Evolutionary conservation across 2,797 vertebrate species (phyloP).

Genomic region (Chaetophractus vellerosus): DNA sequence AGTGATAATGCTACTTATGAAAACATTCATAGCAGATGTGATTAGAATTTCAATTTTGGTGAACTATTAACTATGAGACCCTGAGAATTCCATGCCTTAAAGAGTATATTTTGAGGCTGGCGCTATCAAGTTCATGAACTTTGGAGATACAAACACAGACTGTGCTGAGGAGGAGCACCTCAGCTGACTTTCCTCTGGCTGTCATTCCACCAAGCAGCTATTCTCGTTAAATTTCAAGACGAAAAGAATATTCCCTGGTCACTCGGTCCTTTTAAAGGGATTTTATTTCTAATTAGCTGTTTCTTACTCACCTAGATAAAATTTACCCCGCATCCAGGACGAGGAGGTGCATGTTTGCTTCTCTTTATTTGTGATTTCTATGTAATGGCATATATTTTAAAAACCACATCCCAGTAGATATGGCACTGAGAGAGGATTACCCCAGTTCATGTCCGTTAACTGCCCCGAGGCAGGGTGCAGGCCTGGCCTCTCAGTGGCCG

Average conservation of each 20-base stretch:
- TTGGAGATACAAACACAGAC: neutral
- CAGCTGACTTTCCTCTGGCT: neutral
- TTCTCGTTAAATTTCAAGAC: conserved; percentile 35
- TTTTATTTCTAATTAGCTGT: conserved; percentile 63
- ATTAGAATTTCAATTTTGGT: conserved; percentile 15
- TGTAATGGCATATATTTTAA: conserved; percentile 10
- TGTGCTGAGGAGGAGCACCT: neutral
- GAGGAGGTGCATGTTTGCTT: neutral
- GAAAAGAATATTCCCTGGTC: neutral
- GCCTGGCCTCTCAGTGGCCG: neutral
- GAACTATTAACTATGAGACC: conserved; percentile 28
- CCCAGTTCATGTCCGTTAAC: conserved; percentile 37
- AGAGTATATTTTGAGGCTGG: neutral
- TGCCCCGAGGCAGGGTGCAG: neutral
- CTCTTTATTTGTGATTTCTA: conserved; percentile 53
- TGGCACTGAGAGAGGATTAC: conserved; percentile 41
- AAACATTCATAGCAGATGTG: neutral
- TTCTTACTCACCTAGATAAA: conserved; percentile 14
- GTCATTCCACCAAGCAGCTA: neutral
- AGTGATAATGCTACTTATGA: neutral
- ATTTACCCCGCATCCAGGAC: neutral
- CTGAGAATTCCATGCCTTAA: neutral
- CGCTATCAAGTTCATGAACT: conserved; percentile 34
- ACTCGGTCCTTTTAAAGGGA: conserved; percentile 38
- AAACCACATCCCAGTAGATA: neutral